These are phyloP conservation scores for Aromia moschata DNA, from an alignment of 2,888 invertebrate genomes.

Conservation along the genomic window DNA sequence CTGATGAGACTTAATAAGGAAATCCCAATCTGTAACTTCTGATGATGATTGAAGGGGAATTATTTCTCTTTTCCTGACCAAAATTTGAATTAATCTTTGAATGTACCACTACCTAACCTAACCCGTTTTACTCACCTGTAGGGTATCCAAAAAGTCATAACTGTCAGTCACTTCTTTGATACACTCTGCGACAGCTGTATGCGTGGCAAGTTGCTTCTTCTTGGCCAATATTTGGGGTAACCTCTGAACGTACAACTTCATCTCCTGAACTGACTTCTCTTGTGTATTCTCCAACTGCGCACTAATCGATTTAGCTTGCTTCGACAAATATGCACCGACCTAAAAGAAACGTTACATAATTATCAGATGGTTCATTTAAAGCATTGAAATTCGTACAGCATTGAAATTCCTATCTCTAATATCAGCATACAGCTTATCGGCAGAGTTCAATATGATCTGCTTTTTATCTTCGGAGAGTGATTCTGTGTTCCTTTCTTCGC, in stretches of 20 bases:
- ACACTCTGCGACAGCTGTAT: conserved; percentile 93
- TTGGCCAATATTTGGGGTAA: conserved; percentile 87
- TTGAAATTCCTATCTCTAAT: conserved; percentile 94
- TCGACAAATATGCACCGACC: conserved; percentile 85
- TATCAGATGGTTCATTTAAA: not conserved
- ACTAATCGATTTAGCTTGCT: conserved; percentile 87
- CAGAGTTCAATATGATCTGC: conserved; percentile 85
- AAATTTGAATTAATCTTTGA: too few species aligned
- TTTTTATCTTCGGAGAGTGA: conserved; percentile 73
- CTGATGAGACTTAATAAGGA: too few species aligned
- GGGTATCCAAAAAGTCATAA: conserved; percentile 59
- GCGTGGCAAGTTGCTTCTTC: conserved; percentile 85
- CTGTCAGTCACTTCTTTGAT: conserved; percentile 81
- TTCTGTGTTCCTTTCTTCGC: conserved; percentile 70
- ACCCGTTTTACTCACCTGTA: conserved; percentile 53
- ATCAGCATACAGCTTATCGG: conserved; percentile 88
- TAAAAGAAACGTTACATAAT: conserved; percentile 44
- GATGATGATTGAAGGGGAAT: too few species aligned
- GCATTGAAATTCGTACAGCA: conserved; percentile 65
- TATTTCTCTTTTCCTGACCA: too few species aligned
- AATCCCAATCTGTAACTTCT: too few species aligned
- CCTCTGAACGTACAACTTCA: conserved; percentile 91
- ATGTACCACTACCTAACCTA: too few species aligned
- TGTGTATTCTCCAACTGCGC: conserved; percentile 86
- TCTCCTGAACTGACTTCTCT: conserved; percentile 92